Percentiles rank a stretch among this genome's conserved stretches.
Evolutionary conservation across 2,888 invertebrate species (phyloP).

Genomic region (Pyrgus malvae): DNA sequence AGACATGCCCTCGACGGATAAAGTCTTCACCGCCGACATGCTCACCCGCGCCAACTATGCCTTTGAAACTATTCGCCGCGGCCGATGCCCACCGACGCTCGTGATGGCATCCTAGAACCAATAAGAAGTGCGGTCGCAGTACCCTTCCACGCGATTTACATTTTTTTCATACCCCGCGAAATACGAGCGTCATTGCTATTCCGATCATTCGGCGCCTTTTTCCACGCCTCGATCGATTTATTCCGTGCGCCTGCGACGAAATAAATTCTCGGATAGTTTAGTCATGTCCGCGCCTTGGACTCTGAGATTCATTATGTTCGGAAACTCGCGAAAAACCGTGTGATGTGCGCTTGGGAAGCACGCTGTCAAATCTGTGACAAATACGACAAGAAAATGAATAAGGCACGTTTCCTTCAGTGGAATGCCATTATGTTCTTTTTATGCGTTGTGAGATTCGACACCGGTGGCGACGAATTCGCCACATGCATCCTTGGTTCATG

Average conservation of each 20-base stretch:
- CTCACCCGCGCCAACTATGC: conserved; percentile 61
- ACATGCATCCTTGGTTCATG: conserved; percentile 42
- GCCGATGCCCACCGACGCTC: conserved; percentile 41
- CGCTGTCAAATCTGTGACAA: conserved; percentile 40
- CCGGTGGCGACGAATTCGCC: conserved; percentile 54
- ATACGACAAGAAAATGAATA: conserved; percentile 42
- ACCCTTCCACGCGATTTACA: conserved; percentile 18
- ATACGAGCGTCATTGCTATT: conserved; percentile 34
- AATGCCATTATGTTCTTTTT: conserved; percentile 53
- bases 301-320: conserved; percentile 19
- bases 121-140: conserved; percentile 19
- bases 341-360: conserved; percentile 30
- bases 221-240: conserved; percentile 36
- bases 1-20: conserved; percentile 73
- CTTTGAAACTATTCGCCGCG: conserved; percentile 63
- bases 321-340: conserved; percentile 33
- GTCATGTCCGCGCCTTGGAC: conserved; percentile 33
- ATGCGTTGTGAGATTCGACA: conserved; percentile 47
- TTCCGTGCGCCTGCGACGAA: conserved; percentile 29
- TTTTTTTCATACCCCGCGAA: conserved; percentile 33
- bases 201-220: conserved; percentile 36
- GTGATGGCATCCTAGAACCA: conserved; percentile 69
- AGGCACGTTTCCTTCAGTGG: conserved; percentile 50
- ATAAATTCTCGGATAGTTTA: conserved; percentile 28
- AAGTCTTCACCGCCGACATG: conserved; percentile 68